Evolutionary conservation across 2,113 vertebrate genomes (phyloP), one percentile per base, ranked within the genome.

Genomic region (Pogonocichla stellata): DNA sequence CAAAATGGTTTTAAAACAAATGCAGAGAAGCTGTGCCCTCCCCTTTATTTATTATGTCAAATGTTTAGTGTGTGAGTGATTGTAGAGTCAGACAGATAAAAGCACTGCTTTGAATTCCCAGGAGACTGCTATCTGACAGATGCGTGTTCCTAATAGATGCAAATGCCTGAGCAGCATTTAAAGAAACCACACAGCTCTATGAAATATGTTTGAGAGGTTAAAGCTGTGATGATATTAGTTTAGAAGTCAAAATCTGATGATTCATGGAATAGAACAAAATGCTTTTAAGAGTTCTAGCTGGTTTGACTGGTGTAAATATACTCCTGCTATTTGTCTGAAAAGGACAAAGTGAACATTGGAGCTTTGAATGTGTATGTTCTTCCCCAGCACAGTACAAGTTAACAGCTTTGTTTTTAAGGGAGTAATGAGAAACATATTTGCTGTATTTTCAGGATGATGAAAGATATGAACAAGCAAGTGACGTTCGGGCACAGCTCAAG

Each of bases 401-500:
- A 92, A 90, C 67, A 86, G 86, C 78, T 92, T 84, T 92, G 50
- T 77, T 80, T 88, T 80, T 78, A 77, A 16, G 79, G 34, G 56
- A 45, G 18, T 95, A 93, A 95, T 92, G 45, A 60, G 72, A 79
- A 78, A 80, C 36, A 14, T 57, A 74, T 96, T 95, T 77, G 43
- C 87, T 8, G 6, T 65, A 80, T 94, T 87, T 86, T 51, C 96
- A 99, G 99, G 99, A 99, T 81, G 99, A 99, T n/a, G 98, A 99
- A 91, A 98, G 98, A 82, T 98, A 98, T 0, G 99, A 99, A 95
- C 99, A 99, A 97, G 98, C 97, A 64, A 99, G 98, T 53, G 99
- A 99, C 11, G 99, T 99, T 89, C 99, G 99, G 84, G 96, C 98
- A 40, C 99, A 99, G 98, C 98, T 99, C 40, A 99, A 99, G 94